phyloP scores from a whole-genome alignment of 2,113 vertebrate genomes.

The Pygoscelis antarcticus region DNA sequence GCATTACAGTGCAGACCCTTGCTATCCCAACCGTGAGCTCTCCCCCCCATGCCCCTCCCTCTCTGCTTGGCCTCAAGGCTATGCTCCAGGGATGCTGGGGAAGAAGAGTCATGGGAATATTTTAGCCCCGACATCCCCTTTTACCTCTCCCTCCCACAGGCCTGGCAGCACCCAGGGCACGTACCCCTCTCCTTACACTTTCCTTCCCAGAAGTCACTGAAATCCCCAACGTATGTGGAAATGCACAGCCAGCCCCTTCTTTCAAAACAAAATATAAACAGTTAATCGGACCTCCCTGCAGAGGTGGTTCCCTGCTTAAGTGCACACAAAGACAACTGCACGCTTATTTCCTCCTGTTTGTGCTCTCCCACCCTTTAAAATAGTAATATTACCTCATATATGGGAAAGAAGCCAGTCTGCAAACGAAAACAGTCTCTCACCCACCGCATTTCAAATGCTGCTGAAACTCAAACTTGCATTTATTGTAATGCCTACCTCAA shows the following conservation, averaged over 20 bases:
- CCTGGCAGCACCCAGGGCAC: background rate
- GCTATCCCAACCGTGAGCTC: background rate
- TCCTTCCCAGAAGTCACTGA: background rate
- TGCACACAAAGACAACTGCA: background rate
- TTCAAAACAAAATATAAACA: background rate
- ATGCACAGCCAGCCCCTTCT: background rate
- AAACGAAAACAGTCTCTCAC: background rate
- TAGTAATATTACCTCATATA: background rate
- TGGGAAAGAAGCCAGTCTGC: background rate
- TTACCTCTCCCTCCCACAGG: background rate
- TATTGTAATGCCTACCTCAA: background rate
- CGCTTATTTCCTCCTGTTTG: background rate
- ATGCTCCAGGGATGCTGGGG: rapidly evolving
- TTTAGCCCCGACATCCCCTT: rapidly evolving
- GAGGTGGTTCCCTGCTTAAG: background rate
- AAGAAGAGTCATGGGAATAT: background rate
- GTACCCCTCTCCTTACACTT: background rate
- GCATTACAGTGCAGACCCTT: background rate
- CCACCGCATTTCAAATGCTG: background rate
- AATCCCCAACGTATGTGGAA: background rate
- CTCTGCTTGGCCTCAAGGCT: background rate
- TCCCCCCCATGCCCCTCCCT: background rate
- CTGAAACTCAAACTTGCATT: background rate
- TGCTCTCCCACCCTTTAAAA: background rate
- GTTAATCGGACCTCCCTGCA: background rate